Conservation (phyloP, 2,113 vertebrate species). For the Hipposideros armiger region DNA sequence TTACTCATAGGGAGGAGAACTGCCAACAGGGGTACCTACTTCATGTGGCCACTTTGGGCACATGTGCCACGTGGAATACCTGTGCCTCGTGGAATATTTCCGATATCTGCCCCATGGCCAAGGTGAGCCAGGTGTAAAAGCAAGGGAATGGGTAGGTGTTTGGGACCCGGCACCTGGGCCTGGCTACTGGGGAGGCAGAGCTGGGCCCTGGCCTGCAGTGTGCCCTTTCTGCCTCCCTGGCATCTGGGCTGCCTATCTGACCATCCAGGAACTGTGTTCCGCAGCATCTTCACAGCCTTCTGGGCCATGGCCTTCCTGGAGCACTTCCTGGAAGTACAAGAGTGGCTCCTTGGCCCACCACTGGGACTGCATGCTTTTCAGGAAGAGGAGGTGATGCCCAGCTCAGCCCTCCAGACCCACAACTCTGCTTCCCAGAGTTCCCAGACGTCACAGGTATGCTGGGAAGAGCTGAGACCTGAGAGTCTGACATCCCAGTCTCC, state of each 20-base stretch:
- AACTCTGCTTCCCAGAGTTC: neutral
- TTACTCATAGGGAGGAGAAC: constrained; percentile 88
- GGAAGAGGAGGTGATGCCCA: constrained; percentile 85
- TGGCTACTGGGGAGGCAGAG: neutral
- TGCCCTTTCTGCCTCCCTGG: neutral
- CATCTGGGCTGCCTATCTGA: constrained; percentile 89
- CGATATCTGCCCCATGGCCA: constrained; percentile 91
- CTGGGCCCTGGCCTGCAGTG: neutral
- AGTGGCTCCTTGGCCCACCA: constrained; percentile 86
- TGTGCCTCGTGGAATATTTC: constrained; percentile 90
- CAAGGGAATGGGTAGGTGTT: neutral
- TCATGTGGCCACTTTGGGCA: constrained; percentile 89
- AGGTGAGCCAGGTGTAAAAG: constrained; percentile 80
- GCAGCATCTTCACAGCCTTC: constrained; percentile 89
- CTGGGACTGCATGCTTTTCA: constrained; percentile 80
- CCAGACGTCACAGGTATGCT: neutral
- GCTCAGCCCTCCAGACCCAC: neutral
- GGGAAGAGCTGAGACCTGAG: neutral
- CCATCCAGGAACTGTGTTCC: constrained; percentile 90
- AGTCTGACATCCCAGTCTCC: neutral
- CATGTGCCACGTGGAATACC: constrained; percentile 73
- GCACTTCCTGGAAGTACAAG: constrained; percentile 89
- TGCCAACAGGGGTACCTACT: constrained; percentile 86
- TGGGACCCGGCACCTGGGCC: neutral
- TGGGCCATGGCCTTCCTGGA: constrained; percentile 90